Evolutionary conservation across 1,140 invertebrate species (phyloP), one percentile per base, ranked within the genome.

Genomic region (Diabrotica undecimpunctata): DNA sequence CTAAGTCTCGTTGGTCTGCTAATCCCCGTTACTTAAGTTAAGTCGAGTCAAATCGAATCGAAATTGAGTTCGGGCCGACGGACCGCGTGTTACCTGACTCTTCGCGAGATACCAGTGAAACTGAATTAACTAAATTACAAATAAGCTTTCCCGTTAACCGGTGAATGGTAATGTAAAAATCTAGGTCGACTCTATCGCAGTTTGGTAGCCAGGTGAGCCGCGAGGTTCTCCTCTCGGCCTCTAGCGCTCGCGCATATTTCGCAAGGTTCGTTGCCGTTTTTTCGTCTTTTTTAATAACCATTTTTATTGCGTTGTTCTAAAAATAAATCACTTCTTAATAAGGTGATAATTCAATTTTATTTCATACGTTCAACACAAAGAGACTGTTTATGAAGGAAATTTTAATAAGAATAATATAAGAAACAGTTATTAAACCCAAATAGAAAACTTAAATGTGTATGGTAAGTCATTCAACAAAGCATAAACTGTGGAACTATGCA

Each of bases 141-240:
- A 57, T 46, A 62, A 52, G 66, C 65, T 70, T 70, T 70, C 68
- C 68, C 68, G 68, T 70, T 70, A 70, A 59, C 58, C 53, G 66
- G 68, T 70, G 68, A 70, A 70, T 70, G 68, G 68, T 62, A 61
- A 60, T 54, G 68, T 65, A 70, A 70, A 67, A 70, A 70, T 70
- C 68, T 70, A 67, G 68, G 68, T 70, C 68, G 68, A 54, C 54
- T 60, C 63, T 12, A 61, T 62, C 64, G 65, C 65, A 65, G 65
- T 66, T 70, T 67, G 68, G 59, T 41, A 61, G 59, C 12, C 38
- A 13, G 59, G 68, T 62, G 65, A 62, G 55, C 68, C 68, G 62
- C 65, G 63, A 66, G 68, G 68, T 65, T 63, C 65, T 57, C 36
- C 53, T 13, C 62, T 36, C 57, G 59, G 54, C 62, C 62, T 58